Conservation (phyloP, 30 jellyfish, hydroid and myxozoan species). For the Rhopilema esculentum region DNA sequence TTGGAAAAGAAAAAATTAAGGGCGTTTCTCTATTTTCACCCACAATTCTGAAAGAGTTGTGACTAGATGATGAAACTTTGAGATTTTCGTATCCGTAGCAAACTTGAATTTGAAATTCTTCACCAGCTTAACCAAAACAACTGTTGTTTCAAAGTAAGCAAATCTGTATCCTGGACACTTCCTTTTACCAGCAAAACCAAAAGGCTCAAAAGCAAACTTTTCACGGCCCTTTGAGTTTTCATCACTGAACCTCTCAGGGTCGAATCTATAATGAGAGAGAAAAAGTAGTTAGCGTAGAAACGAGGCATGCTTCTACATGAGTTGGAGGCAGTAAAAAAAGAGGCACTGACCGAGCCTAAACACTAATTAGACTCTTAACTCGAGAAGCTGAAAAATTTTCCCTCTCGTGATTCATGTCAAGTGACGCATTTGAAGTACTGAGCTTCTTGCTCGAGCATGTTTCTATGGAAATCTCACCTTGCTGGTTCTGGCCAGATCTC, state of each 20-base stretch:
- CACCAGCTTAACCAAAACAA: slow-evolving; percentile 49
- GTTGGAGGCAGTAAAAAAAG: too few relatives aligned
- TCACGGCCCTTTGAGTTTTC: slow-evolving; percentile 70
- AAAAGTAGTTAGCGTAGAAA: not conserved
- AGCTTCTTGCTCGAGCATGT: too few relatives aligned
- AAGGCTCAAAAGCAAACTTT: slow-evolving; percentile 79
- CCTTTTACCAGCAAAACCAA: slow-evolving; percentile 96
- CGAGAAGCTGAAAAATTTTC: too few relatives aligned
- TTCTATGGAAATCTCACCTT: slow-evolving; percentile 69
- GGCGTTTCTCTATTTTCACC: slow-evolving; percentile 66
- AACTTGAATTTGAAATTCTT: slow-evolving; percentile 70
- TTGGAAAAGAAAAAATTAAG: not conserved
- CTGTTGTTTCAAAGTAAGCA: slow-evolving; percentile 77
- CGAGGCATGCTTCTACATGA: too few relatives aligned
- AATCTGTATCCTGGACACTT: slow-evolving; percentile 94
- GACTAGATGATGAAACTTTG: slow-evolving; percentile 52
- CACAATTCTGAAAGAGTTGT: slow-evolving; percentile 80
- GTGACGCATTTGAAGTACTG: too few relatives aligned
- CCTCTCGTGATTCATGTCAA: too few relatives aligned
- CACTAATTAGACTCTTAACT: too few relatives aligned
- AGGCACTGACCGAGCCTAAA: too few relatives aligned
- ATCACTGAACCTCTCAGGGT: slow-evolving; percentile 88
- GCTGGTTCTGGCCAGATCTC: slow-evolving; percentile 87
- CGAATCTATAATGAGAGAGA: slow-evolving; percentile 63
- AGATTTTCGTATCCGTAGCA: slow-evolving; percentile 65